phyloP scores from a whole-genome alignment of 1,140 invertebrate species.

The Drosophila obscura region DNA sequence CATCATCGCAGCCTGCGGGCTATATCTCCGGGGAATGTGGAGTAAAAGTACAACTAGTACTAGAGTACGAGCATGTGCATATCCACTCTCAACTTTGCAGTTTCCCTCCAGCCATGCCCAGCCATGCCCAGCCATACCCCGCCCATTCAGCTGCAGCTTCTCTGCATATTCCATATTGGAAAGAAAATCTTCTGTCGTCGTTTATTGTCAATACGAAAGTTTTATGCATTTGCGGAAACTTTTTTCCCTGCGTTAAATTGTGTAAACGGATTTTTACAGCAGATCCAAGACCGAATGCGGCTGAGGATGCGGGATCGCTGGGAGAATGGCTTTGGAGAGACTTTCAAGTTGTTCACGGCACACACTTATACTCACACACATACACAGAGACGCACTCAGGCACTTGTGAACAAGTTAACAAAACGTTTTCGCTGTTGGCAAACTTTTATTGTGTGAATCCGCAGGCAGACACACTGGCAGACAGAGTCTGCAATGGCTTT shows the following conservation, averaged over 20 bases:
- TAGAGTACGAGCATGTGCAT: constrained; percentile 6
- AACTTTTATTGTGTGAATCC: constrained; percentile 49
- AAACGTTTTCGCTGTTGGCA: constrained; percentile 66
- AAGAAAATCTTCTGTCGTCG: constrained; percentile 41
- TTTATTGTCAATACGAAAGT: constrained; percentile 80
- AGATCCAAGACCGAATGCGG: constrained; percentile 45
- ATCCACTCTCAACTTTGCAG: constrained; percentile 31
- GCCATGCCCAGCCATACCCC: no score
- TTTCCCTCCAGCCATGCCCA: neutral
- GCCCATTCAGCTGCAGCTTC: neutral
- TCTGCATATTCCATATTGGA: constrained; percentile 46
- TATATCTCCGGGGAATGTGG: constrained; percentile 38
- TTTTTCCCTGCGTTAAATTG: constrained; percentile 67
- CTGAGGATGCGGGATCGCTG: constrained; percentile 38
- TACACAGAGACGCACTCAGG: constrained; percentile 19
- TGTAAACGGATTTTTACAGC: constrained; percentile 65
- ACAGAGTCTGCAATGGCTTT: neutral
- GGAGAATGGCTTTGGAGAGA: constrained; percentile 29
- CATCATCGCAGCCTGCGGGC: constrained; percentile 53
- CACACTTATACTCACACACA: constrained; percentile 13
- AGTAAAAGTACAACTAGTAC: constrained; percentile 26
- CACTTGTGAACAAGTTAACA: constrained; percentile 67
- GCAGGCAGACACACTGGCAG: constrained; percentile 20
- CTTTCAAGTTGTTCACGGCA: constrained; percentile 30
- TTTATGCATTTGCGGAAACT: constrained; percentile 68